Conservation (phyloP, 2,797 vertebrate genomes). For the Enteromius anoplus region DNA sequence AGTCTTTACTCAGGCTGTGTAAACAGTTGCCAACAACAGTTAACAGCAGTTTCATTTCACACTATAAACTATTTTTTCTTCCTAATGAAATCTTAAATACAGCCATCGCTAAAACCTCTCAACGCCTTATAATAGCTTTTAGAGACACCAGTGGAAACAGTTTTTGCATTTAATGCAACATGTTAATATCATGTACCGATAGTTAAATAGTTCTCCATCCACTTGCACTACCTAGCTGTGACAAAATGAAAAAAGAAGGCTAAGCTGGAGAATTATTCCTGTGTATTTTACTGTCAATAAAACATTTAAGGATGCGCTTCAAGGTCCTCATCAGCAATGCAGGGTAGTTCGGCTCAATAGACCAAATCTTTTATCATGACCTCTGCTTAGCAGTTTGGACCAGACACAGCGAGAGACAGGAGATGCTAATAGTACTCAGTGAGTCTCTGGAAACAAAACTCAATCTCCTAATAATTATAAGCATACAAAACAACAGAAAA, state of each 20-base stretch:
- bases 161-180: constrained; percentile 15
- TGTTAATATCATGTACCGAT: neutral
- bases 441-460: constrained; percentile 4
- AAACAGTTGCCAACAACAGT: constrained; percentile 37
- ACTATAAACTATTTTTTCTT: constrained; percentile 10
- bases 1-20: constrained; percentile 20
- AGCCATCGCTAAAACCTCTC: constrained; percentile 24
- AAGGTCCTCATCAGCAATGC: constrained; percentile 11
- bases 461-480: neutral
- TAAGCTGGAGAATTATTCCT: neutral
- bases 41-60: constrained; percentile 36
- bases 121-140: constrained; percentile 18
- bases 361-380: constrained; percentile 17
- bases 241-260: neutral
- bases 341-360: neutral
- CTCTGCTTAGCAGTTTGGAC: neutral
- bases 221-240: neutral
- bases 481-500: constrained; percentile 1
- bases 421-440: neutral
- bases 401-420: neutral
- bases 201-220: neutral
- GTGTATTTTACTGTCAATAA: constrained; percentile 10
- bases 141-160: constrained; percentile 7
- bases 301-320: constrained; percentile 12
- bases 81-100: constrained; percentile 36